Percentiles rank a stretch among this genome's conserved stretches.
phyloP scores from a whole-genome alignment of 2,113 vertebrate genomes.

The Ceuthmochares aereus region DNA sequence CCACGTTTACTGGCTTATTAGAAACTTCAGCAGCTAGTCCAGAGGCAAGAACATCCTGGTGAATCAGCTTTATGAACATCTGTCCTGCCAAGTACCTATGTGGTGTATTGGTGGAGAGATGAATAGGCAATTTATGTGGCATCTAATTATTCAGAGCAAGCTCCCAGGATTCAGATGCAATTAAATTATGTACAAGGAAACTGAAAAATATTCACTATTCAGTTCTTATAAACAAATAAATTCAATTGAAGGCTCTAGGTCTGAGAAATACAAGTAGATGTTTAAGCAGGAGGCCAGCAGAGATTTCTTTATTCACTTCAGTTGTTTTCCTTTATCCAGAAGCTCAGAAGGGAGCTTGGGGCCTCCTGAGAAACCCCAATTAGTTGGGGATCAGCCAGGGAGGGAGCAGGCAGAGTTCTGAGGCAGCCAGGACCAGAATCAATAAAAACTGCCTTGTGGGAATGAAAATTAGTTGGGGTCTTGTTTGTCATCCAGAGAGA shows the following conservation, averaged over 20 bases:
- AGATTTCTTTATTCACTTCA: neutral
- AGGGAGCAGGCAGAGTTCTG: neutral
- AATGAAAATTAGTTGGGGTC: neutral
- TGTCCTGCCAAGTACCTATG: neutral
- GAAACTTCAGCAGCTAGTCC: neutral
- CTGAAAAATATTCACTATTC: neutral
- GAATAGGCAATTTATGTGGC: constrained; percentile 13
- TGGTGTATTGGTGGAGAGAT: neutral
- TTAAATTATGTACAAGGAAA: neutral
- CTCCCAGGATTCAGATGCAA: neutral
- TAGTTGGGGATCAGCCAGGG: neutral
- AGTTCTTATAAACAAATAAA: neutral
- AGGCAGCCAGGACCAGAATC: neutral
- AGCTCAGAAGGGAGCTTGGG: neutral
- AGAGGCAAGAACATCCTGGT: neutral
- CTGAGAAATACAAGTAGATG: neutral
- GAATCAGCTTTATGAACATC: neutral
- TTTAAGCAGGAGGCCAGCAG: neutral
- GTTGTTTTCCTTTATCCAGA: neutral
- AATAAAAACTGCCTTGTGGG: neutral
- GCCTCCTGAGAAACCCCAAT: neutral
- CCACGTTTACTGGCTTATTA: neutral
- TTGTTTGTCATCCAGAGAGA: constrained; percentile 22
- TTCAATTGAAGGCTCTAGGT: neutral
- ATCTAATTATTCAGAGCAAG: neutral